Base-by-base conservation (phyloP, 2,888 invertebrate genomes). In the Lasioglossum vierecki region DNA sequence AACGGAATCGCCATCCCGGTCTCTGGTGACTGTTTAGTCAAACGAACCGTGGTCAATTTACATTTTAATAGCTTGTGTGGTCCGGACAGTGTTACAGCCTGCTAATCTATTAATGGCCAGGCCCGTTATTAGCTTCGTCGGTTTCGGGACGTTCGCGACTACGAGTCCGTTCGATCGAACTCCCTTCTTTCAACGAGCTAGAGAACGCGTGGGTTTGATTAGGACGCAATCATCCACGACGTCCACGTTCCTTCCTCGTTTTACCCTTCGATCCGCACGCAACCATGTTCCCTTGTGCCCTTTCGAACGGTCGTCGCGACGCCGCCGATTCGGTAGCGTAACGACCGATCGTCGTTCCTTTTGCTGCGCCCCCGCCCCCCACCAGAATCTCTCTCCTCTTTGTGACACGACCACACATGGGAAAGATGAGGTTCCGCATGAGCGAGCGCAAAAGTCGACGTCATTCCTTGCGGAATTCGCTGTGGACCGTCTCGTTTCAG, bases 31-130 rank as follows among this genome's bases (percentile, higher is more conserved):
- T 93, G 91, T 93, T 93, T 93, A 92, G 92, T 94, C 92, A 92
- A 94, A 93, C 92, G 93, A 92, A 92, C 91, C 90, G 88, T 84
- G 89, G 91, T 92, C 92, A 91, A 94, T 94, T 94, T 94, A 93
- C 94, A 94, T 94, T 93, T 93, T 87, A 91, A 92, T 91, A 91
- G 92, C 90, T 60, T 71, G 77, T 68, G 84, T 44, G 88, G 89
- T 81, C 76, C 79, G 76, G 75, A 53, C 79, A 66, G 46, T 66
- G 86, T 85, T 79, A 73, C 83, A 76, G 78, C 79, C 53, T 44
- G 53, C 66, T 73, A 63, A 74, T 44, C 84, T 74, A 82, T 90
- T 80, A 77, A 44, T 77, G 44, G 74, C 49, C 35, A 49, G 82
- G 68, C 15, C 30, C 63, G 30, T 63, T 30, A 15, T 30, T 15